phyloP scores from a whole-genome alignment of 2,113 vertebrate species.

The Elanoides forficatus region DNA sequence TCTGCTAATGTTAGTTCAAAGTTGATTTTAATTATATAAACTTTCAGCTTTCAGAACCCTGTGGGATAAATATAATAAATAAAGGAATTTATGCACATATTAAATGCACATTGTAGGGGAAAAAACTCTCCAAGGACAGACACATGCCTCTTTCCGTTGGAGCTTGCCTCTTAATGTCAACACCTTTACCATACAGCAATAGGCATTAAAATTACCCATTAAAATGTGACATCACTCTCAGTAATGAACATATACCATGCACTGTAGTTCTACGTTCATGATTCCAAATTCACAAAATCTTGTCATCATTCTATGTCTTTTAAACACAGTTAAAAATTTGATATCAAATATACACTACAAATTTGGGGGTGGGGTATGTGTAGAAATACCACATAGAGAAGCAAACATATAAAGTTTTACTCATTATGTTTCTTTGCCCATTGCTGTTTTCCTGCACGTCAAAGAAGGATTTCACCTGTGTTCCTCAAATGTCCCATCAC shows the following conservation, averaged over 20 bases:
- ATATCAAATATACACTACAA: not conserved
- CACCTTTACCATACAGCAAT: not conserved
- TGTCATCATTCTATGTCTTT: not conserved
- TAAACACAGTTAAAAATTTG: not conserved
- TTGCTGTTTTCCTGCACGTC: not conserved
- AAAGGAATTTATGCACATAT: not conserved
- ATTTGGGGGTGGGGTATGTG: too few species aligned
- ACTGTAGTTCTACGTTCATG: not conserved
- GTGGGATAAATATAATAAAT: not conserved
- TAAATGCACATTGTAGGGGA: not conserved
- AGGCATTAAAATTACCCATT: not conserved
- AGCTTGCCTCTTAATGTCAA: not conserved
- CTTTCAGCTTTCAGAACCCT: not conserved
- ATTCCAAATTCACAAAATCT: not conserved
- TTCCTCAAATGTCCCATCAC: not conserved
- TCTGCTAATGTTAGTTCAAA: not conserved
- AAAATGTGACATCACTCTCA: not conserved
- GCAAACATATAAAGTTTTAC: not conserved
- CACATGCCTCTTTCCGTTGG: not conserved
- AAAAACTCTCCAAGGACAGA: not conserved
- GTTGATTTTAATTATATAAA: not conserved
- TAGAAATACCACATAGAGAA: not conserved
- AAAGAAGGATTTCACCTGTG: not conserved
- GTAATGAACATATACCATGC: not conserved
- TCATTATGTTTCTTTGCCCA: not conserved